phyloP scores from a whole-genome alignment of 1,140 invertebrate species.

The Drosophila funebris region DNA sequence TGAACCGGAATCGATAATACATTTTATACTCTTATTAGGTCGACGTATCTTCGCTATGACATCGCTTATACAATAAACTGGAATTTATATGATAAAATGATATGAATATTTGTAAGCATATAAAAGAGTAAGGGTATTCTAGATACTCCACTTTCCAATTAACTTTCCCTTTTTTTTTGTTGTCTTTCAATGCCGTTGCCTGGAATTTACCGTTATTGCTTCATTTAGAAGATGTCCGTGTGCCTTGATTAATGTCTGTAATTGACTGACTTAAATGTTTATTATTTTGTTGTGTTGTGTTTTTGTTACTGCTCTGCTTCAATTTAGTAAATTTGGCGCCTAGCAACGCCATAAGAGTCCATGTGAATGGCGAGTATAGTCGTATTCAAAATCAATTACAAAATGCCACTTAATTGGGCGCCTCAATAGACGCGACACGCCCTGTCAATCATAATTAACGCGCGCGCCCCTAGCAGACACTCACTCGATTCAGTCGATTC shows the following conservation, averaged over 20 bases:
- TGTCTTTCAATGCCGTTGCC: constrained; percentile 48
- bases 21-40: background rate
- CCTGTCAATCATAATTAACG: constrained; percentile 79
- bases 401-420: constrained; percentile 76
- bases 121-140: background rate
- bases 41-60: background rate
- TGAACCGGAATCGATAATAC: constrained; percentile 69
- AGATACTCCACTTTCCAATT: background rate
- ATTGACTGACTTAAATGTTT: constrained; percentile 67
- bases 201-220: constrained; percentile 52
- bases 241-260: constrained; percentile 72
- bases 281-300: constrained; percentile 29
- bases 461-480: constrained; percentile 51
- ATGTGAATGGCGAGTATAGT: constrained; percentile 3
- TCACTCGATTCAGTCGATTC: constrained; percentile 23
- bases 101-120: too few relatives aligned
- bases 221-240: constrained; percentile 52
- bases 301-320: constrained; percentile 32
- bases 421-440: constrained; percentile 76
- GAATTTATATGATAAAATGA: background rate
- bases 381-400: constrained; percentile 77
- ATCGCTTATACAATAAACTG: background rate
- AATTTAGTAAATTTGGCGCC: constrained; percentile 46
- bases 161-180: background rate
- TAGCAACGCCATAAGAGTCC: constrained; percentile 27